A percentile compares a stretch with the other conserved stretches of the same genome.
Conservation (phyloP, 1,140 invertebrate species). For the Drusus annulatus region DNA sequence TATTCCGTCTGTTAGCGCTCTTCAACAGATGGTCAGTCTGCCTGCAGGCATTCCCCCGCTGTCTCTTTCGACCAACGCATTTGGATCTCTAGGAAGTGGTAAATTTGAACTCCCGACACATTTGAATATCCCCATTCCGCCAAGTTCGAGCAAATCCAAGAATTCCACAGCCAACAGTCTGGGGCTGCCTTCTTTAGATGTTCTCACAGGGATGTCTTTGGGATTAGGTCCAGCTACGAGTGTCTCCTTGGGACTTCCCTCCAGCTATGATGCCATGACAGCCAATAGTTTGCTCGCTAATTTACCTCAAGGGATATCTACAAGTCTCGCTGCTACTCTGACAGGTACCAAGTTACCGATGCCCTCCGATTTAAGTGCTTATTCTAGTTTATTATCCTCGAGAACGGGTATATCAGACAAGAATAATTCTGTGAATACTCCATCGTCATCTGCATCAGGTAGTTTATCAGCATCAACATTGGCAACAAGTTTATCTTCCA, state of each 20-base stretch:
- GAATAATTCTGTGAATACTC: slow-evolving; percentile 57
- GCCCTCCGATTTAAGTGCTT: slow-evolving; percentile 63
- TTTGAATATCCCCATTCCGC: slow-evolving; percentile 68
- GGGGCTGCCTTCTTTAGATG: slow-evolving; percentile 66
- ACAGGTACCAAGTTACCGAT: slow-evolving; percentile 66
- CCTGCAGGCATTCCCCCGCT: slow-evolving; percentile 68
- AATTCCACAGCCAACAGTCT: slow-evolving; percentile 63
- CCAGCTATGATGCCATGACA: slow-evolving; percentile 63
- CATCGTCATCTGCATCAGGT: slow-evolving; percentile 57
- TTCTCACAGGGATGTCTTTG: slow-evolving; percentile 70
- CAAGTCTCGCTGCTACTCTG: slow-evolving; percentile 66
- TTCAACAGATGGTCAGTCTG: slow-evolving; percentile 70
- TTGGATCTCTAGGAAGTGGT: slow-evolving; percentile 66
- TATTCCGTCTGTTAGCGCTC: slow-evolving; percentile 69
- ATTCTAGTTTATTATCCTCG: slow-evolving; percentile 65
- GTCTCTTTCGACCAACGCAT: slow-evolving; percentile 65
- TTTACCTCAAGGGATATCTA: slow-evolving; percentile 65
- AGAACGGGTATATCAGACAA: slow-evolving; percentile 64
- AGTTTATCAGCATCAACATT: slow-evolving; percentile 43
- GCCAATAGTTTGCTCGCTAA: slow-evolving; percentile 68
- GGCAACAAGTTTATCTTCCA: slow-evolving; percentile 60
- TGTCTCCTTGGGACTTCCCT: slow-evolving; percentile 65
- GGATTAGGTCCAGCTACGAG: slow-evolving; percentile 65
- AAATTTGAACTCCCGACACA: slow-evolving; percentile 68
- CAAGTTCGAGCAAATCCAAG: slow-evolving; percentile 68